Conservation (phyloP, 2,888 invertebrate genomes). For the Xestia c-nigrum region DNA sequence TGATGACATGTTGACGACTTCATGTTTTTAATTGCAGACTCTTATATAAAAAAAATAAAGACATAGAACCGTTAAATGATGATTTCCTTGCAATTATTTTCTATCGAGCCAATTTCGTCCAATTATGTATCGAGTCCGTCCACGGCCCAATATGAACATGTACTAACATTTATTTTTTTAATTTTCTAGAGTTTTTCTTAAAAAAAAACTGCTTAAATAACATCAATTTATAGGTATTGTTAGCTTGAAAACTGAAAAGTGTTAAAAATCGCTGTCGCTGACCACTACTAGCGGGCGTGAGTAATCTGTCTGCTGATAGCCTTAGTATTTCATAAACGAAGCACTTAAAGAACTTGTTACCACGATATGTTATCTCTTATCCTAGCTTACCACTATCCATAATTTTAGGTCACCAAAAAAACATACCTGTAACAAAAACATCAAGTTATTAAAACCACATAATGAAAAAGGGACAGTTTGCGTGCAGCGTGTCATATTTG, state of each 20-base stretch:
- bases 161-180: too few relatives aligned
- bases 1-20: too few relatives aligned
- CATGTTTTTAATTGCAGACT: too few relatives aligned
- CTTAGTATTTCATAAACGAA: not conserved
- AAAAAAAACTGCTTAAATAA: too few relatives aligned
- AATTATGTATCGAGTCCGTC: too few relatives aligned
- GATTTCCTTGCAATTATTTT: too few relatives aligned
- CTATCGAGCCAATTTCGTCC: too few relatives aligned
- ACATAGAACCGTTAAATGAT: too few relatives aligned
- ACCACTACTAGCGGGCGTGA: not conserved
- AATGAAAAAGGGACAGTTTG: conserved; percentile 31
- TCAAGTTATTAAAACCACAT: conserved; percentile 20
- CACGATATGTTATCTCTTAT: conserved; percentile 18
- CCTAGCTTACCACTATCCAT: conserved; percentile 34
- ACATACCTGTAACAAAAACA: conserved; percentile 58
- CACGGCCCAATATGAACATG: too few relatives aligned
- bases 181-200: too few relatives aligned
- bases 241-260: not conserved
- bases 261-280: not conserved
- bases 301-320: not conserved
- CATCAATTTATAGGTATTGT: too few relatives aligned
- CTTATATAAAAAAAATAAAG: too few relatives aligned
- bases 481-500: conserved; percentile 50
- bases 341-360: conserved; percentile 13
- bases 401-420: conserved; percentile 10